Evolutionary conservation across 2,113 vertebrate genomes (phyloP).

Genomic region (Actinemys pallida): DNA sequence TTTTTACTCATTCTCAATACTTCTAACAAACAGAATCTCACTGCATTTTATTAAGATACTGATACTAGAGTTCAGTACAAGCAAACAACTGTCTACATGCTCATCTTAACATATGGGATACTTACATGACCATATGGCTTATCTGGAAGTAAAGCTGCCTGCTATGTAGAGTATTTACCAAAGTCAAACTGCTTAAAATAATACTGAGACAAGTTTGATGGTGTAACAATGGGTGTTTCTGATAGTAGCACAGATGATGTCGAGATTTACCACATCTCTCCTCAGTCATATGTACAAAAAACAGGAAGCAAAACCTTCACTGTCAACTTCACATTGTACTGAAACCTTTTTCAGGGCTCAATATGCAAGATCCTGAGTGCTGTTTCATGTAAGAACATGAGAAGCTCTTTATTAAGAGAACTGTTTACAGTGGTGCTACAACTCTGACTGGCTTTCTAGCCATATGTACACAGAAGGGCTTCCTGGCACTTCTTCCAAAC

Average conservation of each 20-base stretch:
- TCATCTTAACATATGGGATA: not conserved
- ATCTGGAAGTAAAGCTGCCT: not conserved
- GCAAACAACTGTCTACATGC: not conserved
- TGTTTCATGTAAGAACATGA: not conserved
- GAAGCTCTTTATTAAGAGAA: too few species aligned
- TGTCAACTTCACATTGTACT: not conserved
- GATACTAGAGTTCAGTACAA: not conserved
- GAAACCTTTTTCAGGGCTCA: not conserved
- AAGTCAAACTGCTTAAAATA: not conserved
- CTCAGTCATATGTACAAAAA: conserved; percentile 20
- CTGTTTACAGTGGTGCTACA: too few species aligned
- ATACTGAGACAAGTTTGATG: conserved; percentile 11
- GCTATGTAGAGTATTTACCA: not conserved
- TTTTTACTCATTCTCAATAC: not conserved
- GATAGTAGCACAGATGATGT: not conserved
- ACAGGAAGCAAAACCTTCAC: conserved; percentile 35
- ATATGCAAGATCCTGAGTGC: not conserved
- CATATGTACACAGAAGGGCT: too few species aligned
- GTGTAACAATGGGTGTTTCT: not conserved
- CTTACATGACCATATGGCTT: not conserved
- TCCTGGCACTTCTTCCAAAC: too few species aligned
- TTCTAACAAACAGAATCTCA: not conserved
- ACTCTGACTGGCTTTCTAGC: too few species aligned
- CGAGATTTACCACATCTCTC: not conserved
- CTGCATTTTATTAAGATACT: not conserved